Evolutionary conservation across 30 jellyfish, hydroid and myxozoan species (phyloP), one percentile per base, ranked within the genome.

Genomic region (Chrysaora quinquecirrha): DNA sequence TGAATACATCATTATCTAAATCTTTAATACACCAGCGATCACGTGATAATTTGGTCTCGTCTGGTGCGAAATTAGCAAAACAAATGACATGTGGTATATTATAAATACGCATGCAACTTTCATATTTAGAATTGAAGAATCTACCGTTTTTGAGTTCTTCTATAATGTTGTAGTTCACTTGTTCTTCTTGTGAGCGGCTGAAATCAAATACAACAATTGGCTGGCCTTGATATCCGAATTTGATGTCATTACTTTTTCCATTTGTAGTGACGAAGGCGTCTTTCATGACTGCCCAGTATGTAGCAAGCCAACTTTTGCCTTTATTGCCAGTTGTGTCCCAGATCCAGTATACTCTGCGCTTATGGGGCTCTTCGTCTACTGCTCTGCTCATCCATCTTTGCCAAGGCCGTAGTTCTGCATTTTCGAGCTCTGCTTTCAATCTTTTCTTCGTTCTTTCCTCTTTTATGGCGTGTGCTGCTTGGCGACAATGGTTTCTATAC

Each of bases 311-410:
- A 16, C 50, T 6, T 49, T 74, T 74, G 14, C 86, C 86, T 29
- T 74, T 74, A 49, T 74, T 74, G 22, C 86, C 86, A 2, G 35
- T 23, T 29, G n/a, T 25, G 47, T 74, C 86, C 78, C 77, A 74
- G 6, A 74, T 49, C 86, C 86, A 74, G 52, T 16, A 30, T 23
- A 74, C 47, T 49, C 47, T 25, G 24, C 86, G n/a, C 25, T 24
- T 48, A 30, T 70, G 35, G 25, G 50, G 52, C 6, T 74, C 78
- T 10, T 20, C 32, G 18, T 7, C n/a, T 52, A 2, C 30, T 64
- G 77, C 77, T 30, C 14, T 18, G 10, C n/a, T 3, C 52, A 3
- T 12, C n/a, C n/a, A n/a, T n/a, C n/a, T n/a, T n/a, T n/a, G n/a
- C n/a, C n/a, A n/a, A n/a, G n/a, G n/a, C n/a, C 48, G 10, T 28